Percentiles rank a stretch among this genome's conserved stretches.
Evolutionary conservation across 2,797 vertebrate species (phyloP).

Genomic region (Girardinus metallicus): DNA sequence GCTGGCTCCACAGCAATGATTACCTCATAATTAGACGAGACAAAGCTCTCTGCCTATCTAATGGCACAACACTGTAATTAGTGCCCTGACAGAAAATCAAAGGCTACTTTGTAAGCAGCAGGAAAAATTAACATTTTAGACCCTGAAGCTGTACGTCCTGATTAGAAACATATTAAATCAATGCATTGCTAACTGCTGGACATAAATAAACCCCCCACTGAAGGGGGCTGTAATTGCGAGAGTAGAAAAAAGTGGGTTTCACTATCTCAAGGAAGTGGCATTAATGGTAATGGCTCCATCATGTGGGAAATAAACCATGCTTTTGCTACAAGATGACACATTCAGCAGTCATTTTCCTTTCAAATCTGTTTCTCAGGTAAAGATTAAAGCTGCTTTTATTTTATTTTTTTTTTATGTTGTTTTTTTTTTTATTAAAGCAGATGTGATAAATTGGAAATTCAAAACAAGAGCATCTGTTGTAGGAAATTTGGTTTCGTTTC

Average conservation of each 20-base stretch:
- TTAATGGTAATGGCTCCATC: slow-evolving; percentile 68
- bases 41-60: slow-evolving; percentile 96
- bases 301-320: slow-evolving; percentile 50
- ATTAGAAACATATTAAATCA: slow-evolving; percentile 99
- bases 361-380: slow-evolving; percentile 35
- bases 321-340: slow-evolving; percentile 60
- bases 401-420: neutral
- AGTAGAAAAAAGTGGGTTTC: slow-evolving; percentile 63
- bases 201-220: slow-evolving; percentile 80
- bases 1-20: slow-evolving; percentile 92
- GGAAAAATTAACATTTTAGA: slow-evolving; percentile 98
- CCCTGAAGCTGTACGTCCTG: slow-evolving; percentile 96
- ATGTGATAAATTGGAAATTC: neutral
- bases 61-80: slow-evolving; percentile 99
- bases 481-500: neutral
- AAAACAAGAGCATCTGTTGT: slow-evolving; percentile 2
- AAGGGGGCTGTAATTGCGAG: slow-evolving; percentile 81
- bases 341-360: slow-evolving; percentile 26
- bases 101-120: slow-evolving; percentile 97
- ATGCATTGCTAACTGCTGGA: slow-evolving; percentile 91
- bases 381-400: slow-evolving; percentile 72
- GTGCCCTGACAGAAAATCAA: slow-evolving; percentile 99
- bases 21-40: slow-evolving; percentile 99
- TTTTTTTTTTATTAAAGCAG: neutral
- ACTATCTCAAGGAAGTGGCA: slow-evolving; percentile 67